Evolutionary conservation across 2,797 vertebrate species (phyloP).

Genomic region (Kryptolebias ocellatus): DNA sequence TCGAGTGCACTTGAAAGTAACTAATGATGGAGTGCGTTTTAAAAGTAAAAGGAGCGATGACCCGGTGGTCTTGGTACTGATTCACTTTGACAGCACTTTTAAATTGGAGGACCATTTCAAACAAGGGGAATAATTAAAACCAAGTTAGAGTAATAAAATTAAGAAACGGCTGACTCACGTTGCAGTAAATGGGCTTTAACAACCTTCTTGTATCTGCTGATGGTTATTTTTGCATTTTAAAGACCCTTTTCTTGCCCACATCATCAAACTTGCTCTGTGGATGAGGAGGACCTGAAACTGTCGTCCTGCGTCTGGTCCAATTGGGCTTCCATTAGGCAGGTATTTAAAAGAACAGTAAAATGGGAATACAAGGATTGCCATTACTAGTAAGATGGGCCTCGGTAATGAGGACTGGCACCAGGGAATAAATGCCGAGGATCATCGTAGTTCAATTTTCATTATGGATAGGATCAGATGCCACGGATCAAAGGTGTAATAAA

Average conservation of each 20-base stretch:
- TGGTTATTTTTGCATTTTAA: slow-evolving; percentile 70
- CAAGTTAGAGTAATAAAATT: slow-evolving; percentile 64
- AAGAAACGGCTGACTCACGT: slow-evolving; percentile 66
- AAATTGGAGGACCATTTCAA: slow-evolving; percentile 49
- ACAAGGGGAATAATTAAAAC: slow-evolving; percentile 65
- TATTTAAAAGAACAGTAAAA: slow-evolving; percentile 47
- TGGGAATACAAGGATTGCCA: slow-evolving; percentile 18
- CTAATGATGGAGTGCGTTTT: slow-evolving; percentile 6
- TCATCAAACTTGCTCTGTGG: slow-evolving; percentile 50
- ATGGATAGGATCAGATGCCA: slow-evolving; percentile 29
- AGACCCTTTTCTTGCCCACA: slow-evolving; percentile 57
- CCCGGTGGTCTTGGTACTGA: slow-evolving; percentile 33
- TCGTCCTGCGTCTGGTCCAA: slow-evolving; percentile 20
- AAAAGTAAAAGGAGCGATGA: slow-evolving; percentile 26
- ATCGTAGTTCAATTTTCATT: slow-evolving; percentile 22
- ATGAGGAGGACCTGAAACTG: slow-evolving; percentile 20
- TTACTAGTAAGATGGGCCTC: slow-evolving; percentile 30
- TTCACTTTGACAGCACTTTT: slow-evolving; percentile 30
- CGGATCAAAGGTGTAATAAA: slow-evolving; percentile 39
- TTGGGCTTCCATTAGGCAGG: slow-evolving; percentile 23
- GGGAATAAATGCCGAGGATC: slow-evolving; percentile 25
- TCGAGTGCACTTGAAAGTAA: slow-evolving; percentile 35
- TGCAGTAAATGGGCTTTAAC: slow-evolving; percentile 54
- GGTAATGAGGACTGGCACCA: slow-evolving; percentile 28
- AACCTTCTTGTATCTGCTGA: slow-evolving; percentile 54